Evolutionary conservation across 2,888 invertebrate genomes (phyloP), one percentile per base, ranked within the genome.

Genomic region (Spisula subtruncata): DNA sequence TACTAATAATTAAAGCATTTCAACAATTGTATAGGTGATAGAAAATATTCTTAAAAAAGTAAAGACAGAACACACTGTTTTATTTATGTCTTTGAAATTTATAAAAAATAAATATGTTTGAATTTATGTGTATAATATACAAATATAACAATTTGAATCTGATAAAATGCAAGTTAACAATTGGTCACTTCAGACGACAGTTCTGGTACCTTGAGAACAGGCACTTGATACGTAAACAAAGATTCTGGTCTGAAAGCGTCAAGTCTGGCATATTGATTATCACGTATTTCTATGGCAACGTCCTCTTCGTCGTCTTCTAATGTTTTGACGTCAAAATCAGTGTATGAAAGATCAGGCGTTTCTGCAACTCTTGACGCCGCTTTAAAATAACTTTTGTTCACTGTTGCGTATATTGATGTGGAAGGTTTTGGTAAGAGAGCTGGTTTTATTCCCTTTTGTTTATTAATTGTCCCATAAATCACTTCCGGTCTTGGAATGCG

Each of bases 331-430:
- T 88, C 83, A 87, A 0, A 51, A 12, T 54, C 32, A 16, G 48
- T 32, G 29, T 16, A 5, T 32, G 25, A 56, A n/a, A 80, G 60
- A 46, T 83, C 32, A 84, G 32, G 25, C 20, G 35, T 60, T 25
- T 35, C 41, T 32, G 81, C 81, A 0, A 46, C 83, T 32, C 79
- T 86, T 4, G 71, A 48, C n/a, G 54, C 83, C 6, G 86, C 87
- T 51, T 85, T 85, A 25, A 89, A 89, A 48, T 71, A 66, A 35
- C 89, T 85, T 82, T 88, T 90, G 46, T 90, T 90, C 4, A 90
- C 90, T 14, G 86, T 86, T 18, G 90, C 88, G 71, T 90, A 90
- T 56, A 90, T 90, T n/a, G 86, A 41, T 16, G 66, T 35, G 32
- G 29, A 54, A 54, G 83, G 86, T 51, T 86, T 89, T 0, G 86